Base-by-base conservation (phyloP, 1,140 invertebrate species). In the Diuraphis noxia region DNA sequence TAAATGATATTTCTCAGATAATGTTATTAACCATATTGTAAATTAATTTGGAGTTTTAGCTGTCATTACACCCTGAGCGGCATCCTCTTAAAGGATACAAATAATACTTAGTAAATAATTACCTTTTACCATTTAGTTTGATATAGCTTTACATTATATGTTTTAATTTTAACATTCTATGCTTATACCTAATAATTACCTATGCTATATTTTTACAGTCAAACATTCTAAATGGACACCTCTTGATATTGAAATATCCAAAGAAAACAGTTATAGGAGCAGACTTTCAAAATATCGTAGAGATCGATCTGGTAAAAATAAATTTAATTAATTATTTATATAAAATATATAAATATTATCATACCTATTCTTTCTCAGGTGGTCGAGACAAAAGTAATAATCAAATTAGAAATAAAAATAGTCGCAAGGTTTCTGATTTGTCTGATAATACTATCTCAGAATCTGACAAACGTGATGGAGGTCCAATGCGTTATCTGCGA, bases 161-260 rank as follows among this genome's bases (percentile, higher is more conserved):
- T 63, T 63, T n/a, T 63, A 63, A 17, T 17, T n/a, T 5, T 17
- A 72, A 72, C 5, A 17, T 72, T 72, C 3, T 72, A 17, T n/a
- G 56, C 13, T 34, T n/a, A n/a, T n/a, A n/a, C n/a, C n/a, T n/a
- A n/a, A n/a, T n/a, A n/a, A n/a, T 13, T n/a, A 72, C n/a, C 56
- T 40, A 38, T 56, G 2, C n/a, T 63, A 8, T 88, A n/a, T 79
- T 34, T 34, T 23, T 43, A 25, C 19, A 91, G 89, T 91, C 9
- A 91, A 91, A 82, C 89, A 91, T 82, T 91, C 89, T 82, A 91
- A 91, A 46, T 91, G 89, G 89, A 91, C 89, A 38, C 89, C 89
- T 41, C 77, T 91, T 46, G 89, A 91, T 81, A 91, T 91, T 49
- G 89, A 91, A 91, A 40, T 91, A 38, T 91, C 89, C 21, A 91